Conservation (phyloP, 2,888 invertebrate species). For the Drosophila anomalata region DNA sequence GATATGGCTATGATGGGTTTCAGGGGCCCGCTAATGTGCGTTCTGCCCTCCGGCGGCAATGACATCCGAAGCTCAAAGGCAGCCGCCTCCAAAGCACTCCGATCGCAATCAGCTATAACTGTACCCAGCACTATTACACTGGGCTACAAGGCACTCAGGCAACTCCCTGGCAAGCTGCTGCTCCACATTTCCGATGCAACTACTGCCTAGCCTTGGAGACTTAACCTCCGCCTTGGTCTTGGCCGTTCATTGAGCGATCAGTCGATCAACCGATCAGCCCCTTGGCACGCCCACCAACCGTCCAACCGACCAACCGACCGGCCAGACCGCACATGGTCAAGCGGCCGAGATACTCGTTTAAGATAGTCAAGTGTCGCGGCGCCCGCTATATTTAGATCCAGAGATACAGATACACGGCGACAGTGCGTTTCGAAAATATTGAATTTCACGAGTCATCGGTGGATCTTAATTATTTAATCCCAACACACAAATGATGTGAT, state of each 20-base stretch:
- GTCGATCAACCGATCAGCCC: slow-evolving; percentile 9
- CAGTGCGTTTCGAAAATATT: slow-evolving; percentile 37
- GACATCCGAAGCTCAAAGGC: slow-evolving; percentile 51
- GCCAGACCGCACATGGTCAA: slow-evolving; percentile 62
- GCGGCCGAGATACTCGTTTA: slow-evolving; percentile 21
- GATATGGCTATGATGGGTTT: slow-evolving; percentile 68
- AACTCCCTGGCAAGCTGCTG: slow-evolving; percentile 8
- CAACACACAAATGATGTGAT: slow-evolving; percentile 8
- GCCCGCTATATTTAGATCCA: slow-evolving; percentile 66
- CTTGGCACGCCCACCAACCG: slow-evolving; percentile 58
- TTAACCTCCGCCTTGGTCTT: slow-evolving; percentile 30
- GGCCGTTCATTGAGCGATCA: slow-evolving; percentile 45
- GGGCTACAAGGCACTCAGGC: slow-evolving; percentile 3
- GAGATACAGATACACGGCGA: slow-evolving; percentile 39
- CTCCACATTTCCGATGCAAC: slow-evolving; percentile 19
- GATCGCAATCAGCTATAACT: slow-evolving; percentile 49
- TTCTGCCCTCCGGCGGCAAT: slow-evolving; percentile 51
- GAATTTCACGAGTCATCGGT: slow-evolving; percentile 14
- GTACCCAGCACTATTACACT: slow-evolving; percentile 25
- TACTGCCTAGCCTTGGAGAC: slow-evolving; percentile 15
- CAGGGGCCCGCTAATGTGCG: slow-evolving; percentile 59
- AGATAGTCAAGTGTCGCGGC: slow-evolving; percentile 53
- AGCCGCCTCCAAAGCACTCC: slow-evolving; percentile 47
- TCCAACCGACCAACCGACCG: slow-evolving; percentile 47
- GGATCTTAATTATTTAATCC: background rate